Evolutionary conservation across 2,113 vertebrate species (phyloP).

Genomic region (Micromys minutus): DNA sequence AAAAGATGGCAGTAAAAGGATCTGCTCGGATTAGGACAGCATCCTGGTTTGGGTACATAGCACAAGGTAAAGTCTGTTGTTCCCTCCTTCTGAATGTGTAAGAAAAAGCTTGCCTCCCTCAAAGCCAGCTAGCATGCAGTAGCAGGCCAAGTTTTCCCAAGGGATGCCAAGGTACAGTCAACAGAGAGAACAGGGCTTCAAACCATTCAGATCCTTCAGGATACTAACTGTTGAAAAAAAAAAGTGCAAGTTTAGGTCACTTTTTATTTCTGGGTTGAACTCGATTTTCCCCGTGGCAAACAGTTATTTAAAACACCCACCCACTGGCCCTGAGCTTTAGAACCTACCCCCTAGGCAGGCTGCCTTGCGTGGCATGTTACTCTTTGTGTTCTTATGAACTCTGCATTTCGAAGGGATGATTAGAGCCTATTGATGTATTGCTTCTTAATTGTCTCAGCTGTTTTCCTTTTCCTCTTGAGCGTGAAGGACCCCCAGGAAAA

Average conservation of each 20-base stretch:
- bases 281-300: neutral
- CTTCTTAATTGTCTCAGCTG: conserved; percentile 53
- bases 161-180: neutral
- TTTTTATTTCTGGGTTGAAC: neutral
- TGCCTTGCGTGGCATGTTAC: too few species aligned
- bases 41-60: neutral
- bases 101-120: neutral
- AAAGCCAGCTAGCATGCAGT: neutral
- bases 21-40: neutral
- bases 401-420: conserved; percentile 36
- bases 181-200: neutral
- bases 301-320: neutral
- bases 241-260: neutral
- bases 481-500: neutral
- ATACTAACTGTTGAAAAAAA: neutral
- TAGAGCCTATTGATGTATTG: conserved; percentile 19
- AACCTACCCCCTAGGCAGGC: neutral
- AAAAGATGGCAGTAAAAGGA: neutral
- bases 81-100: neutral
- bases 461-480: neutral
- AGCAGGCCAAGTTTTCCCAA: neutral
- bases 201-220: neutral
- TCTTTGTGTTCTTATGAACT: neutral
- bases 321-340: neutral
- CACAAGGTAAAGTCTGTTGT: neutral